Conservation (phyloP, 2,888 invertebrate genomes). For the Drosophila sordidula region DNA sequence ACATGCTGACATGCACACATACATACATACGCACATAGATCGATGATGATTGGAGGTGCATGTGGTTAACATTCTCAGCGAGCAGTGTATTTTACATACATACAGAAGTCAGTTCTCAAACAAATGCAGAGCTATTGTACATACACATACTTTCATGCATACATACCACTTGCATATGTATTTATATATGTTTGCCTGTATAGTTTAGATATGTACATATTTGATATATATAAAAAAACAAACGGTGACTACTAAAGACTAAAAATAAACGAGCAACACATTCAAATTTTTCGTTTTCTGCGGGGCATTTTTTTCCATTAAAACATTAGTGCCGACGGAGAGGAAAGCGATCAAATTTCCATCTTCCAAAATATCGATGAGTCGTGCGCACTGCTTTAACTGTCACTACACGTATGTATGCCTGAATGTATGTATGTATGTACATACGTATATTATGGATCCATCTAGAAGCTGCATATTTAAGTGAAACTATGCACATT, state of each 20-base stretch:
- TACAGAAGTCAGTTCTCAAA: slow-evolving; percentile 1
- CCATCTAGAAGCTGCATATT: neutral
- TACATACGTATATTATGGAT: neutral
- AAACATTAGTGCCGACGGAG: slow-evolving; percentile 44
- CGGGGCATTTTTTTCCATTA: slow-evolving; percentile 51
- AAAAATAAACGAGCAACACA: slow-evolving; percentile 68
- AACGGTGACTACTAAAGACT: slow-evolving; percentile 59
- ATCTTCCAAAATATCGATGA: slow-evolving; percentile 65
- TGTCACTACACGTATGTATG: neutral
- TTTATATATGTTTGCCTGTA: slow-evolving; percentile 18
- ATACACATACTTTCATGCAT: slow-evolving; percentile 1
- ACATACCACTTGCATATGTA: slow-evolving; percentile 5
- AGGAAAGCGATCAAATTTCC: slow-evolving; percentile 66
- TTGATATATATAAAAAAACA: slow-evolving; percentile 30
- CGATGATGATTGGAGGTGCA: neutral
- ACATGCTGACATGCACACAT: neutral
- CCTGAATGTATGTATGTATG: neutral
- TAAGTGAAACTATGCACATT: neutral
- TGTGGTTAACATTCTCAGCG: slow-evolving; percentile 1
- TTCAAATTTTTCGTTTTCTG: slow-evolving; percentile 37
- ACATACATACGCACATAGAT: slow-evolving; percentile 1
- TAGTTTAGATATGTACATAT: slow-evolving; percentile 13
- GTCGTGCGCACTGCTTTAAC: slow-evolving; percentile 63
- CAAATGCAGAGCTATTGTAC: neutral
- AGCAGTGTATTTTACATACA: slow-evolving; percentile 3